Conservation (phyloP, 2,888 invertebrate genomes). For the Diarsia brunnea region DNA sequence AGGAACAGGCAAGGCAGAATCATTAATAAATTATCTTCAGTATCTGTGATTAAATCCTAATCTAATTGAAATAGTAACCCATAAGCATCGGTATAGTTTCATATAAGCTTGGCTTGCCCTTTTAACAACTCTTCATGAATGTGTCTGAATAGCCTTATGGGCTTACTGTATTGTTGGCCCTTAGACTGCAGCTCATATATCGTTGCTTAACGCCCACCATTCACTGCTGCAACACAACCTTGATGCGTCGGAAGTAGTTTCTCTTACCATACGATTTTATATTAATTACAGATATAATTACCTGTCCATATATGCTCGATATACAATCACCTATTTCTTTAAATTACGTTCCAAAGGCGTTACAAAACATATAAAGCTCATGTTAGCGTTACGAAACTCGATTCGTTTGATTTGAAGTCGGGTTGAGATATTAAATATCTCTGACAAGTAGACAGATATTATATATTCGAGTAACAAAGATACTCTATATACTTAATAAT, state of each 20-base stretch:
- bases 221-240: constrained; percentile 46
- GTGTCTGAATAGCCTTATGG: no score
- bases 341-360: not conserved
- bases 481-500: constrained; percentile 20
- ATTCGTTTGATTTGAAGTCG: constrained; percentile 29
- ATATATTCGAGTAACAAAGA: constrained; percentile 40
- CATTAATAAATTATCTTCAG: not conserved
- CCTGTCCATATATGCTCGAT: constrained; percentile 12
- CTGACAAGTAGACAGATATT: constrained; percentile 7
- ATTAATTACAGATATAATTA: constrained; percentile 28
- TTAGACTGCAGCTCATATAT: not conserved
- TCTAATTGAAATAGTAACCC: constrained; percentile 10
- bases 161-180: no score
- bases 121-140: not conserved
- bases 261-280: constrained; percentile 38
- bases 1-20: not conserved
- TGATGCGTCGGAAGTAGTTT: constrained; percentile 64
- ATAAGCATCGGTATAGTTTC: not conserved
- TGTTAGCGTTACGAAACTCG: constrained; percentile 20
- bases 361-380: constrained; percentile 21
- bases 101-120: not conserved
- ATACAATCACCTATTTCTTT: constrained; percentile 32
- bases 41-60: constrained; percentile 12
- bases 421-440: constrained; percentile 44
- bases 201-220: constrained; percentile 26